Conservation (phyloP, 2,888 invertebrate species). For the Metellina segmentata region DNA sequence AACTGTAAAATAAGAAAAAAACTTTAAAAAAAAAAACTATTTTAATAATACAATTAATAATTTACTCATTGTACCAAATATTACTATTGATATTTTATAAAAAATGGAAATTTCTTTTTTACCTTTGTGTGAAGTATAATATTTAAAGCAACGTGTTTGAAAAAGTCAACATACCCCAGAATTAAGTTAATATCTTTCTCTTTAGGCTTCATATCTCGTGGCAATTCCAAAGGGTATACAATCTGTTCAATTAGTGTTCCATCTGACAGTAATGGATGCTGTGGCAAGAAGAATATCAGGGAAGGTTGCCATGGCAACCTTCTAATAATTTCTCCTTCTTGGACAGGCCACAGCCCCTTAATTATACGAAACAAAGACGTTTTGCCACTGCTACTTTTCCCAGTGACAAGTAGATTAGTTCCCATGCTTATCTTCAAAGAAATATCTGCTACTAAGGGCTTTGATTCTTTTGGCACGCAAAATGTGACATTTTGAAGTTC, state of each 20-base stretch:
- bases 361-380: conserved; percentile 84
- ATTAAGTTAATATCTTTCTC: conserved; percentile 20
- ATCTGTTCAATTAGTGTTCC: conserved; percentile 80
- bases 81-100: not conserved
- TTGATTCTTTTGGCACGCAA: conserved; percentile 64
- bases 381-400: conserved; percentile 84
- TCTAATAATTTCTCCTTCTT: conserved; percentile 78
- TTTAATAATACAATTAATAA: too few species aligned
- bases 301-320: conserved; percentile 78
- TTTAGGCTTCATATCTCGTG: conserved; percentile 20
- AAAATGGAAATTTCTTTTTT: not conserved
- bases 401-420: conserved; percentile 83
- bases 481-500: conserved; percentile 66
- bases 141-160: too few species aligned
- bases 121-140: not conserved
- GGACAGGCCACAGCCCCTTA: conserved; percentile 83
- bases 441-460: conserved; percentile 80
- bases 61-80: too few species aligned
- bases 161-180: not conserved
- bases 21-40: too few species aligned
- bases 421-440: conserved; percentile 82
- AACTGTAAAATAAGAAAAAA: too few species aligned
- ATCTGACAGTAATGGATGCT: conserved; percentile 83
- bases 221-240: conserved; percentile 69
- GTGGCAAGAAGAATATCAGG: conserved; percentile 83